Conservation (phyloP, 1,140 invertebrate species). For the Luehdorfia chinensis region DNA sequence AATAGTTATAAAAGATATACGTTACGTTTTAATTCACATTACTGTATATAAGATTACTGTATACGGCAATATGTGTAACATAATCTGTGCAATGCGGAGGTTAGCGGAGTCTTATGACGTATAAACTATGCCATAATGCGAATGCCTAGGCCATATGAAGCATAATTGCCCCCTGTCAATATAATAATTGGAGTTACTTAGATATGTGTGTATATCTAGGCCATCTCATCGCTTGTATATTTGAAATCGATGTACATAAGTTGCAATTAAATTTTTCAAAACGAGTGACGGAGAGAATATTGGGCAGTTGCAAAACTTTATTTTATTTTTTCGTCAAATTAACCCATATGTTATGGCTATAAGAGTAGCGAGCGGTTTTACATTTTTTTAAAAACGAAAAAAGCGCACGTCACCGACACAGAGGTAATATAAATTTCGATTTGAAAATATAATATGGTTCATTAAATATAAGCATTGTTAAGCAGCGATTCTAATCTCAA, state of each 20-base stretch:
- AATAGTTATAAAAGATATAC: too few relatives aligned
- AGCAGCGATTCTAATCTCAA: constrained; percentile 54
- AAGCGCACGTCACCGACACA: too few relatives aligned
- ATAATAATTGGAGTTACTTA: constrained; percentile 11
- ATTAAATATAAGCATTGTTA: constrained; percentile 33
- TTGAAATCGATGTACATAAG: background rate
- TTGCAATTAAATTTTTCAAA: too few relatives aligned
- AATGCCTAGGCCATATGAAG: background rate
- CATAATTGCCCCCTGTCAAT: constrained; percentile 15
- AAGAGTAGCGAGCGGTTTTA: too few relatives aligned
- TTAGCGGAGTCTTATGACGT: constrained; percentile 12
- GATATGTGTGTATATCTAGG: too few relatives aligned
- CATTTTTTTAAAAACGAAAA: too few relatives aligned
- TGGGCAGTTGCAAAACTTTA: too few relatives aligned
- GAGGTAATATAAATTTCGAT: constrained; percentile 25
- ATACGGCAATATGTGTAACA: constrained; percentile 11
- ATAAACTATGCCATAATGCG: constrained; percentile 4
- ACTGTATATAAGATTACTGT: background rate
- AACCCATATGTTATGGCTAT: too few relatives aligned
- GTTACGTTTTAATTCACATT: too few relatives aligned
- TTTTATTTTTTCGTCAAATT: too few relatives aligned
- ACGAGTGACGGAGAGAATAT: too few relatives aligned
- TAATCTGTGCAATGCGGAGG: constrained; percentile 12
- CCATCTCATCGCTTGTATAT: too few relatives aligned
- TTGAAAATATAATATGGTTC: constrained; percentile 34